Conservation (phyloP, 2,888 invertebrate genomes). For the Laothoe populi region DNA sequence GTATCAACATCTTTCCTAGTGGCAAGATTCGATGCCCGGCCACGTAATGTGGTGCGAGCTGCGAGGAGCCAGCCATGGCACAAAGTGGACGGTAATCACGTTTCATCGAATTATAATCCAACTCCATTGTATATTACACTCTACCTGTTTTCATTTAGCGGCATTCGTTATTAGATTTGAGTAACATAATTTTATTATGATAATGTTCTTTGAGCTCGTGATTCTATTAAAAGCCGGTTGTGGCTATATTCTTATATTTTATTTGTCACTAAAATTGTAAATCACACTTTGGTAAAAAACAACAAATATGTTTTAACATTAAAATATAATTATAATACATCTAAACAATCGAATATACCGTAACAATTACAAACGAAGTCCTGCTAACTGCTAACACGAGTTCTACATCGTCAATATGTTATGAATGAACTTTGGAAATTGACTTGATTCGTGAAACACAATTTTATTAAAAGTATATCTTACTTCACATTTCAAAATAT, state of each 20-base stretch:
- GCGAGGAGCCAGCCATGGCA: constrained; percentile 1
- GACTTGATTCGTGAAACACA: constrained; percentile 47
- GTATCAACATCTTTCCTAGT: constrained; percentile 35
- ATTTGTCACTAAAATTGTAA: constrained; percentile 64
- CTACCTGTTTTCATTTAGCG: constrained; percentile 21
- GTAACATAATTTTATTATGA: neutral
- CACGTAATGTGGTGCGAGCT: constrained; percentile 3
- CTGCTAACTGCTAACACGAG: constrained; percentile 46
- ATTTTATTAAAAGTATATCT: constrained; percentile 15
- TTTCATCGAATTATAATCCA: constrained; percentile 33
- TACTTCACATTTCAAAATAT: constrained; percentile 6
- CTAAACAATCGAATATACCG: constrained; percentile 56
- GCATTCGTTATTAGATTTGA: neutral
- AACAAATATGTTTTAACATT: constrained; percentile 58
- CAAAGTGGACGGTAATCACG: constrained; percentile 30
- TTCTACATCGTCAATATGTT: constrained; percentile 32
- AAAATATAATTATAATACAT: constrained; percentile 58
- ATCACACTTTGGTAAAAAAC: constrained; percentile 69
- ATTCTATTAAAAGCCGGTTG: constrained; percentile 25
- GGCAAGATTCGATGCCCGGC: neutral
- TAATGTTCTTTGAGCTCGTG: neutral
- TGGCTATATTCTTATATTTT: constrained; percentile 51
- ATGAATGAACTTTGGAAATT: constrained; percentile 60
- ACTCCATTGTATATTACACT: constrained; percentile 2
- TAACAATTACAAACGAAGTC: constrained; percentile 55